These are phyloP conservation scores for Silurus lanzhouensis DNA, from an alignment of 2,797 vertebrate genomes.

Conservation along the genomic window DNA sequence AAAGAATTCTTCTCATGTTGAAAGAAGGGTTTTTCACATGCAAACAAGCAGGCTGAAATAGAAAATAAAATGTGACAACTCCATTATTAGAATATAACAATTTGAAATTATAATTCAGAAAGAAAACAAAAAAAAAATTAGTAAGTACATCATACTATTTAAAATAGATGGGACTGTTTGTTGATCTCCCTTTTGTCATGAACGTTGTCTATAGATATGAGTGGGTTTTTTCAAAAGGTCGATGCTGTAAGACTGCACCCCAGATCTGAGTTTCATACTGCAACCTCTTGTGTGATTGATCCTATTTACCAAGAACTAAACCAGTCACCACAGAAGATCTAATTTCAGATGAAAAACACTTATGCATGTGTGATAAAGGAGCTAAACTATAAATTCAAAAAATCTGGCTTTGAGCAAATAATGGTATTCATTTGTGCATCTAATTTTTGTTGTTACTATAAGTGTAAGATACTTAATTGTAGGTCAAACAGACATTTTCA, in stretches of 20 bases:
- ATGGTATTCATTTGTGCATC: background rate
- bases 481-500: background rate
- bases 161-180: background rate
- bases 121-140: background rate
- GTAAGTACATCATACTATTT: background rate
- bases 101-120: background rate
- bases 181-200: background rate
- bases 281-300: background rate
- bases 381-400: background rate
- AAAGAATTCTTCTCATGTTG: constrained; percentile 20
- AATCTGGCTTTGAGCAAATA: background rate
- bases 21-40: background rate
- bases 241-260: background rate
- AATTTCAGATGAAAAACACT: background rate
- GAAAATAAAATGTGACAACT: background rate
- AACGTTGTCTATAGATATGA: background rate
- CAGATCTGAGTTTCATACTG: background rate
- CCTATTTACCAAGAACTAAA: constrained; percentile 7
- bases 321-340: constrained; percentile 7
- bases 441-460: background rate
- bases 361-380: background rate
- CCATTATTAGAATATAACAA: background rate
- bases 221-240: constrained; percentile 14
- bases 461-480: background rate
- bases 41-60: background rate